Evolutionary conservation across 2,113 vertebrate species (phyloP).

Genomic region (Pantherophis guttatus): DNA sequence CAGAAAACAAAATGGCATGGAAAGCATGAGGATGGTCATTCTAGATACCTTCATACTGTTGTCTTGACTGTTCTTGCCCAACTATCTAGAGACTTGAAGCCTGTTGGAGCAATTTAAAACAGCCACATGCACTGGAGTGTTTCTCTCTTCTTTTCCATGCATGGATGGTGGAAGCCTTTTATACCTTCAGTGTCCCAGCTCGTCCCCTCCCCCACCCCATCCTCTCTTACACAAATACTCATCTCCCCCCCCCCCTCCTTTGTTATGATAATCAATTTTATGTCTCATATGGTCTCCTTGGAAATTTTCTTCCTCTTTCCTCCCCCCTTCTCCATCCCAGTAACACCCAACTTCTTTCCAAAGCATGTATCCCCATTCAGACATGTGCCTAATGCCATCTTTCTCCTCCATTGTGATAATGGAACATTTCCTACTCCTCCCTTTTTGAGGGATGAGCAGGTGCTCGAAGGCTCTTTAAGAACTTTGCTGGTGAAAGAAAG

Average conservation of each 20-base stretch:
- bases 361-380: accelerated
- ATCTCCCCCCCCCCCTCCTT: background rate
- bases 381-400: accelerated
- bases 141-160: background rate
- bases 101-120: slow-evolving; percentile 17
- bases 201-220: background rate
- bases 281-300: slow-evolving; percentile 15
- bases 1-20: background rate
- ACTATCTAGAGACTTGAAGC: background rate
- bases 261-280: slow-evolving; percentile 37
- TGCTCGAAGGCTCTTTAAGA: background rate
- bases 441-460: background rate
- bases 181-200: slow-evolving; percentile 22
- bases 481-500: background rate
- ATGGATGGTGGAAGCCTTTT: slow-evolving; percentile 19
- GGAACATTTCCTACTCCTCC: background rate
- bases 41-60: slow-evolving; percentile 33
- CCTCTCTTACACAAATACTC: background rate
- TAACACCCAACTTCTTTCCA: accelerated
- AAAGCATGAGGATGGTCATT: accelerated
- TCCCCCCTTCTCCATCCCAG: background rate
- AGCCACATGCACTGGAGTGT: background rate
- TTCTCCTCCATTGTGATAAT: background rate
- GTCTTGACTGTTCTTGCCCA: background rate
- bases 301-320: accelerated